A percentile compares a stretch with the other conserved stretches of the same genome.
These are phyloP conservation scores for Monomorium pharaonis DNA, from an alignment of 1,140 invertebrate genomes.

Conservation along the genomic window DNA sequence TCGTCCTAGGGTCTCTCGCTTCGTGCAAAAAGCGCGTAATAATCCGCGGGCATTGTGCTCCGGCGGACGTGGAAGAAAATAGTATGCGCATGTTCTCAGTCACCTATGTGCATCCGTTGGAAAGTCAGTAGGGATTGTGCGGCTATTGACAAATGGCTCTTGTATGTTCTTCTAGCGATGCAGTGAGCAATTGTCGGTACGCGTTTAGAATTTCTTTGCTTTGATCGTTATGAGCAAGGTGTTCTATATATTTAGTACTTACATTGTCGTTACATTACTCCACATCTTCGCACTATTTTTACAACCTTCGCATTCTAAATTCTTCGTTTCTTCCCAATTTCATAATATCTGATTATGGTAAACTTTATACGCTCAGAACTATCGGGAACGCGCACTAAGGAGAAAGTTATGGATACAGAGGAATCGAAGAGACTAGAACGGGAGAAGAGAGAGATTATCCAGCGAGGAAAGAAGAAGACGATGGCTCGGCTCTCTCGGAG, in stretches of 20 bases:
- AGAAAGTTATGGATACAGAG: constrained; percentile 39
- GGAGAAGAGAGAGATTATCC: constrained; percentile 52
- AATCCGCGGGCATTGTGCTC: constrained; percentile 69
- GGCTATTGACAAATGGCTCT: constrained; percentile 49
- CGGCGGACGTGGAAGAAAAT: constrained; percentile 39
- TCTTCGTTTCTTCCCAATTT: not conserved
- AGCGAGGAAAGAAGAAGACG: constrained; percentile 53
- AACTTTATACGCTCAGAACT: not conserved
- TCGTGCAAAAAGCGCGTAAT: constrained; percentile 75
- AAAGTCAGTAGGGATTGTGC: constrained; percentile 23
- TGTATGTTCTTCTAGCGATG: not conserved
- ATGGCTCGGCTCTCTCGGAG: constrained; percentile 71
- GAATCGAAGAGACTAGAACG: constrained; percentile 52
- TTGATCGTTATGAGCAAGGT: not conserved
- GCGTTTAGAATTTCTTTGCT: not conserved
- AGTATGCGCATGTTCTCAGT: constrained; percentile 62
- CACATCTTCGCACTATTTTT: too few relatives aligned
- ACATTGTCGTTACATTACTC: not conserved
- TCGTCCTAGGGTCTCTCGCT: constrained; percentile 68
- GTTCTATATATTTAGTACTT: not conserved
- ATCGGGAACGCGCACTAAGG: constrained; percentile 9
- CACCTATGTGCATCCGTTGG: constrained; percentile 1
- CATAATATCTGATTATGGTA: not conserved
- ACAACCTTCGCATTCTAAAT: too few relatives aligned
- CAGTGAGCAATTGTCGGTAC: not conserved